Evolutionary conservation across 2,113 vertebrate species (phyloP).

Genomic region (Motacilla alba): DNA sequence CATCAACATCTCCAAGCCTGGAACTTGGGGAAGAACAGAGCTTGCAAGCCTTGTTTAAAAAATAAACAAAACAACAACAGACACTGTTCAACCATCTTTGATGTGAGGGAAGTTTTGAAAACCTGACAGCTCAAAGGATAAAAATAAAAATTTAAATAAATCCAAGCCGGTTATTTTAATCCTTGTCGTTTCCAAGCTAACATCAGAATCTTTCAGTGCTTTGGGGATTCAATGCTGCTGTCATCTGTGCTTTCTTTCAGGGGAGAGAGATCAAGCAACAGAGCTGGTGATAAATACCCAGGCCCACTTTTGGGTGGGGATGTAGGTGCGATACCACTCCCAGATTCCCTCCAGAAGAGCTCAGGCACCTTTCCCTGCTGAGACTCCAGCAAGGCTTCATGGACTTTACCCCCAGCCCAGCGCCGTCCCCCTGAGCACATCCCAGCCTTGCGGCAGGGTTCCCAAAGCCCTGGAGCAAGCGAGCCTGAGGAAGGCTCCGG

Average conservation of each 20-base stretch:
- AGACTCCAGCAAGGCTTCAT: not conserved
- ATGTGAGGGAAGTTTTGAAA: not conserved
- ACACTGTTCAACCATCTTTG: not conserved
- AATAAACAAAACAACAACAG: not conserved
- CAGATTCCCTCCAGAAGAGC: not conserved
- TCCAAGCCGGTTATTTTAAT: not conserved
- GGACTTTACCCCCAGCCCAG: not conserved
- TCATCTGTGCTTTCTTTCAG: fast-evolving
- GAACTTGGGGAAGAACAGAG: not conserved
- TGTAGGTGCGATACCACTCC: not conserved
- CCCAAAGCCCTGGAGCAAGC: fast-evolving
- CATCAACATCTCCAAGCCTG: not conserved
- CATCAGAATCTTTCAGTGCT: not conserved
- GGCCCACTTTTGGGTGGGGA: not conserved
- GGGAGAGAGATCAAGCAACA: not conserved
- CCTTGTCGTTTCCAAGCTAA: not conserved
- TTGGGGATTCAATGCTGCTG: not conserved
- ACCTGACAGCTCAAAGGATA: not conserved
- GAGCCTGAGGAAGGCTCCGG: not conserved
- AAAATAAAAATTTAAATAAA: not conserved
- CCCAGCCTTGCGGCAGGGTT: not conserved
- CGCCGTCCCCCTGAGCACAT: fast-evolving
- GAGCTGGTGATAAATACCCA: not conserved
- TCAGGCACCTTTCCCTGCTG: not conserved
- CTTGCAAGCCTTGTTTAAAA: not conserved